Evolutionary conservation across 2,113 vertebrate genomes (phyloP).

Genomic region (Siniperca knerii): DNA sequence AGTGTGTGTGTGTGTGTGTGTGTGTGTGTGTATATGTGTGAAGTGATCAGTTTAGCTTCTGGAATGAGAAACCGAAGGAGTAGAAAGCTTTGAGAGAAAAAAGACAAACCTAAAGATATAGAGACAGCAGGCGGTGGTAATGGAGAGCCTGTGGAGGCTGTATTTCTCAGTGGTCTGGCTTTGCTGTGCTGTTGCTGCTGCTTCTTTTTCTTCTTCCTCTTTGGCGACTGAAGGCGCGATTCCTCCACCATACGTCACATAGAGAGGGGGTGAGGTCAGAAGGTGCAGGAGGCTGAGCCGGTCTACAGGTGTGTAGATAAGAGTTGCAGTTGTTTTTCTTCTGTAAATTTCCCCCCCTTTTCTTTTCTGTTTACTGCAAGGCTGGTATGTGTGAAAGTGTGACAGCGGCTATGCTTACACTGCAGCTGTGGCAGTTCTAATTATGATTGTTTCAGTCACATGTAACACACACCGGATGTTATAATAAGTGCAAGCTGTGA

Average conservation of each 20-base stretch:
- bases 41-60: slow-evolving; percentile 31
- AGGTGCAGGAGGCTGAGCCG: slow-evolving; percentile 49
- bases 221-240: slow-evolving; percentile 42
- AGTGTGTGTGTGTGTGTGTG: slow-evolving; percentile 30
- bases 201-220: slow-evolving; percentile 41
- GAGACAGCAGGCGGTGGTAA: slow-evolving; percentile 30
- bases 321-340: background rate
- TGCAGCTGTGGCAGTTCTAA: slow-evolving; percentile 31
- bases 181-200: slow-evolving; percentile 12
- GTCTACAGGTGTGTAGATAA: slow-evolving; percentile 56
- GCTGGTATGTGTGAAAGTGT: slow-evolving; percentile 16
- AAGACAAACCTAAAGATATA: slow-evolving; percentile 5
- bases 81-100: slow-evolving; percentile 20
- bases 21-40: background rate
- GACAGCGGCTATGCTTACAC: slow-evolving; percentile 1
- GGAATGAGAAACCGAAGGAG: slow-evolving; percentile 35
- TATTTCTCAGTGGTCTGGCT: slow-evolving; percentile 33
- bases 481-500: slow-evolving; percentile 5
- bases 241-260: slow-evolving; percentile 9
- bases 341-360: background rate
- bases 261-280: slow-evolving; percentile 36
- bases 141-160: slow-evolving; percentile 44
- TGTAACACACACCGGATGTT: background rate
- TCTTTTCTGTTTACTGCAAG: background rate
- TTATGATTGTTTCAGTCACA: slow-evolving; percentile 31